A percentile compares a stretch with the other conserved stretches of the same genome.
These are phyloP conservation scores for Sardinella longiceps DNA, from an alignment of 2,797 vertebrate species.

Conservation along the genomic window DNA sequence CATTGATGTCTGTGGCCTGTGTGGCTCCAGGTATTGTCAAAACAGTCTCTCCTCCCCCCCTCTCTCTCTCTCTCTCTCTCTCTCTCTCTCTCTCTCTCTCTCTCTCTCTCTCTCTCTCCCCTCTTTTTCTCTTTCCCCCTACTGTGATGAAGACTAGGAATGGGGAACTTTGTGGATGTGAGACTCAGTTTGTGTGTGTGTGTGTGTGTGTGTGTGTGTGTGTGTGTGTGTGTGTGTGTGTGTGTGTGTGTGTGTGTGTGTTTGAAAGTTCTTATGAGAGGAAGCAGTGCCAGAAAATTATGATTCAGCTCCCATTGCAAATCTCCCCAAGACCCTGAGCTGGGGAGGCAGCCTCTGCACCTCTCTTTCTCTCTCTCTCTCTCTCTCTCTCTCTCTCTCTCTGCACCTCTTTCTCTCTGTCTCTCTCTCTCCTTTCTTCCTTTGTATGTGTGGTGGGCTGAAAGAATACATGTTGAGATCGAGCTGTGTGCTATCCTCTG, in stretches of 20 bases:
- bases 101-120: neutral
- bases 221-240: neutral
- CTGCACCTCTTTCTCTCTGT: too few relatives aligned
- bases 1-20: too few relatives aligned
- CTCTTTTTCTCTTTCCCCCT: neutral
- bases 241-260: neutral
- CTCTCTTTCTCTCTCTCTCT: neutral
- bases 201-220: neutral
- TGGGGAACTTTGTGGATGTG: neutral
- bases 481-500: neutral
- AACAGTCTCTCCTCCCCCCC: neutral
- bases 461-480: neutral
- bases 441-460: neutral
- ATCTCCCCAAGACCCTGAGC: neutral
- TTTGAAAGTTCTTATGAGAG: neutral
- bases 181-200: neutral
- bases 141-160: too few relatives aligned
- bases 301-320: neutral
- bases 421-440: neutral
- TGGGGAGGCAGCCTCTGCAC: neutral
- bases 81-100: neutral
- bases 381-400: neutral
- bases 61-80: neutral
- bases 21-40: neutral
- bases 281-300: neutral